Base-by-base conservation (phyloP, 2,888 invertebrate genomes). In the Gandaritis pyraliata region DNA sequence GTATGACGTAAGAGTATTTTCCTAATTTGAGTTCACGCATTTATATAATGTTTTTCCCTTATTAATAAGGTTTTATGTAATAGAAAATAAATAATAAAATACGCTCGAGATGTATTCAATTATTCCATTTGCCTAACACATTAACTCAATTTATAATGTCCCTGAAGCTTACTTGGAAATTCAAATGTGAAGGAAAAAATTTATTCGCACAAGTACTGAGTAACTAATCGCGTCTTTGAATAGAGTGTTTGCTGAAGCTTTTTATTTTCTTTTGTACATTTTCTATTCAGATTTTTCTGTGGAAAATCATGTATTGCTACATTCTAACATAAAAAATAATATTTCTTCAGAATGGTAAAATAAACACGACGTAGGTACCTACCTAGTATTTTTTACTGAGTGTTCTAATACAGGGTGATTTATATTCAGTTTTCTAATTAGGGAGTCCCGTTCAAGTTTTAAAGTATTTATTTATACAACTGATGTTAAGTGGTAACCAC, bases 191-290 rank as follows among this genome's bases (percentile, higher is more conserved):
- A 41, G 4, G 18, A 51, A 51, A 41, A 51, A 23, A 3, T n/a
- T 33, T 10, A 38, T 18, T 38, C 12, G 12, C 6, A 38, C 16
- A 49, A 49, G 18, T 16, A 23, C 16, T n/a, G 49, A 38, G 18
- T 16, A 54, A 18, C 18, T 36, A 36, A 54, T 54, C 36, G 7
- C 13, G 38, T 33, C n/a, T 46, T n/a, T 30, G 45, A 53, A 45
- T 43, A 36, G 16, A 54, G 23, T 54, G 45, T 54, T 53, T 18
- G 10, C 45, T 36, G 45, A 23, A 54, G 54, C 45, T 46, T 36
- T 45, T 52, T 47, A 30, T 33, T 15, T 43, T 18, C 15, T 52
- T 58, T 58, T 58, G 36, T 53, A 36, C 16, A 23, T 23, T 41
- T 41, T 41, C 39, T 41, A 29, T 52, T 52, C 51, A 52, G 29